Conservation (phyloP, 2,113 vertebrate genomes). For the Xiphophorus hellerii region DNA sequence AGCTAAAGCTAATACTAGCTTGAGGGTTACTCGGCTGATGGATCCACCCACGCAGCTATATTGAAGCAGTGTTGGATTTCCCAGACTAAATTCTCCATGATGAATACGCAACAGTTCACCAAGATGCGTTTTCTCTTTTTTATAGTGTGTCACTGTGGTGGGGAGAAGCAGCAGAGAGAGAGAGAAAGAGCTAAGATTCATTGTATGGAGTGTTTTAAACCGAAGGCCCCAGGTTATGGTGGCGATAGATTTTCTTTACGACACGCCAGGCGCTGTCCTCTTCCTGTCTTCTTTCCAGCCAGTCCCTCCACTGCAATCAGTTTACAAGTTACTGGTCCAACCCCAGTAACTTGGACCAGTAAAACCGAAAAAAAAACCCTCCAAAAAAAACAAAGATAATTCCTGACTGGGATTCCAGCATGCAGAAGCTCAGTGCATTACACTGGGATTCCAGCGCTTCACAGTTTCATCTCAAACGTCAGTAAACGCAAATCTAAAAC, state of each 20-base stretch:
- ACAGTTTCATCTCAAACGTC: too few species aligned
- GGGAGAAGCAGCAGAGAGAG: not conserved
- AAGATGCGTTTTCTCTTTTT: not conserved
- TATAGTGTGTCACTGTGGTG: not conserved
- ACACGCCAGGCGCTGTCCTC: not conserved
- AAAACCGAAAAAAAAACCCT: not conserved
- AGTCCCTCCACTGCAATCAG: slow-evolving; percentile 2
- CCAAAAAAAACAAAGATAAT: not conserved
- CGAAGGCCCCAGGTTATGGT: slow-evolving; percentile 3
- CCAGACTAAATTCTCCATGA: too few species aligned
- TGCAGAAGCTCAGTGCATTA: not conserved
- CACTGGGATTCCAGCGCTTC: too few species aligned
- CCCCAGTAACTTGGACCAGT: too few species aligned
- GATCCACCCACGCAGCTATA: slow-evolving; percentile 23
- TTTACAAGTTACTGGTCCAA: not conserved
- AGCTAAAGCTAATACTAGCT: slow-evolving; percentile 22
- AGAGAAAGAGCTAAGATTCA: not conserved
- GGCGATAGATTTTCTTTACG: slow-evolving; percentile 1
- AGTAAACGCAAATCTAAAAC: too few species aligned
- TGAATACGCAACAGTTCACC: not conserved
- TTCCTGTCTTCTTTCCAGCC: slow-evolving; percentile 1
- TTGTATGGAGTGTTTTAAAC: slow-evolving; percentile 6
- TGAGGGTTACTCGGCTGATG: slow-evolving; percentile 21
- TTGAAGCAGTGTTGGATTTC: slow-evolving; percentile 10
- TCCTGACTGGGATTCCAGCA: not conserved